phyloP scores from a whole-genome alignment of 2,113 vertebrate species.

The Eublepharis macularius region DNA sequence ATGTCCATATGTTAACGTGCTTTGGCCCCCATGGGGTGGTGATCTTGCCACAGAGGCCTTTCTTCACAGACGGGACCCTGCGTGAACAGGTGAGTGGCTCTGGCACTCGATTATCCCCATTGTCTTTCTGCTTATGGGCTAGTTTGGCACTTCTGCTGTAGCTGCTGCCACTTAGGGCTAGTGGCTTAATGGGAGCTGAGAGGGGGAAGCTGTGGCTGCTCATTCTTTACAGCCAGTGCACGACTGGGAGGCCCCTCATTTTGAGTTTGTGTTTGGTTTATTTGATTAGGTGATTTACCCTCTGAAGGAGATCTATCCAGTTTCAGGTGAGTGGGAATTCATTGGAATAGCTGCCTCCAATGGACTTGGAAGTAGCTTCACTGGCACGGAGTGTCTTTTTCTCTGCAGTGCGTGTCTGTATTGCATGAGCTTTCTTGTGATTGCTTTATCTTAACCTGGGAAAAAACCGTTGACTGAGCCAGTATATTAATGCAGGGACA shows the following conservation, averaged over 20 bases:
- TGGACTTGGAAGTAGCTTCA: not conserved
- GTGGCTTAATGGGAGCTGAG: not conserved
- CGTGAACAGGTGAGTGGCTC: conserved; percentile 87
- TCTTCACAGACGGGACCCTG: conserved; percentile 93
- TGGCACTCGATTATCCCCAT: not conserved
- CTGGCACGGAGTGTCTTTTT: not conserved
- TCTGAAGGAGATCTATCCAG: conserved; percentile 92
- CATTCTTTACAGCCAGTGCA: not conserved
- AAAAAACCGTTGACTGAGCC: not conserved
- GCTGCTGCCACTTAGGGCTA: not conserved
- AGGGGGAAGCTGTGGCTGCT: not conserved
- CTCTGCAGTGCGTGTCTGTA: not conserved
- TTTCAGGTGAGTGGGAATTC: conserved; percentile 79
- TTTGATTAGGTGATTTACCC: conserved; percentile 92
- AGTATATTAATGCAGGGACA: not conserved
- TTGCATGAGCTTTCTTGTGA: not conserved
- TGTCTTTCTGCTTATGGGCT: not conserved
- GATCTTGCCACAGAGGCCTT: conserved; percentile 93
- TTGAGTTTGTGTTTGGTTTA: conserved; percentile 35
- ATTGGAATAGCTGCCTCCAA: conserved; percentile 10
- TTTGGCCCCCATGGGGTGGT: conserved; percentile 94
- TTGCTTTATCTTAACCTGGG: not conserved
- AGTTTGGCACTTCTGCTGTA: not conserved
- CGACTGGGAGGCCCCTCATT: not conserved
- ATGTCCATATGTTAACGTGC: conserved; percentile 83